Evolutionary conservation across 2,888 invertebrate species (phyloP).

Genomic region (Anaspis maculata): DNA sequence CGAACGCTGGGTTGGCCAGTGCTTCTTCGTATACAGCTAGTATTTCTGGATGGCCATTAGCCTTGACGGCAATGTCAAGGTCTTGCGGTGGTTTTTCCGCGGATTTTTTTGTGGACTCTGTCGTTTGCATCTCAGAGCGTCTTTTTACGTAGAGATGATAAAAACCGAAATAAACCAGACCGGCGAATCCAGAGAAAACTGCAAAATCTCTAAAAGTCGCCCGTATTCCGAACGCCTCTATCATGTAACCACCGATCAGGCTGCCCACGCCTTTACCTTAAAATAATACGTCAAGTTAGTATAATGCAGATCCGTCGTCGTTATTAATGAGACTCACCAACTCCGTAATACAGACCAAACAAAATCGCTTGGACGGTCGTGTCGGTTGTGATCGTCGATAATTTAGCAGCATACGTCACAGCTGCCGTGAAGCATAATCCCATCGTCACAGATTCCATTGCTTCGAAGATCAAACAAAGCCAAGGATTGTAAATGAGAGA

Average conservation of each 20-base stretch:
- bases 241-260: constrained; percentile 65
- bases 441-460: constrained; percentile 68
- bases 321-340: constrained; percentile 51
- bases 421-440: constrained; percentile 69
- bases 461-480: constrained; percentile 67
- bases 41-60: constrained; percentile 20
- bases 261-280: constrained; percentile 71
- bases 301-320: neutral
- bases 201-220: constrained; percentile 66
- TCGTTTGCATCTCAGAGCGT: constrained; percentile 46
- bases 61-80: constrained; percentile 23
- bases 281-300: constrained; percentile 16
- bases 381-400: constrained; percentile 65
- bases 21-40: constrained; percentile 32
- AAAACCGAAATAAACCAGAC: constrained; percentile 59
- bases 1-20: constrained; percentile 33
- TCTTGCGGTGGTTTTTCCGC: constrained; percentile 30
- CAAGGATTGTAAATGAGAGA: constrained; percentile 69
- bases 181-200: constrained; percentile 53
- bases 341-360: constrained; percentile 73
- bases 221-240: constrained; percentile 63
- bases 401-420: constrained; percentile 66
- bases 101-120: constrained; percentile 53
- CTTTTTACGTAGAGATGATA: constrained; percentile 57
- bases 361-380: constrained; percentile 68